Conservation (phyloP, 2,797 vertebrate species). For the Epinephelus malabaricus region DNA sequence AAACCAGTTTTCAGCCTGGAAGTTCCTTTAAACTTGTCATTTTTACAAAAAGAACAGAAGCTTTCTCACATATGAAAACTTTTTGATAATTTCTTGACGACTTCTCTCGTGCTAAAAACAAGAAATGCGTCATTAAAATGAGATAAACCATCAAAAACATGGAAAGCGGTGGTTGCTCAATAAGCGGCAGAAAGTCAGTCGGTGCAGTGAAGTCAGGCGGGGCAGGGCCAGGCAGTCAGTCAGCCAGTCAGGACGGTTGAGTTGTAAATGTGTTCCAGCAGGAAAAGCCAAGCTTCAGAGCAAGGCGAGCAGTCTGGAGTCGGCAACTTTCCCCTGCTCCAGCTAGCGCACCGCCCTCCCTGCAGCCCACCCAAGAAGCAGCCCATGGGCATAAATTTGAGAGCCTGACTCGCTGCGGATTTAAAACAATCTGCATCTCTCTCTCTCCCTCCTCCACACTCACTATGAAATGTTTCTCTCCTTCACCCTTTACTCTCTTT, state of each 20-base stretch:
- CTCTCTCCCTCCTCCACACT: slow-evolving; percentile 66
- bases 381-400: slow-evolving; percentile 95
- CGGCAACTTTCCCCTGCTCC: slow-evolving; percentile 85
- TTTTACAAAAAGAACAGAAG: too few species aligned
- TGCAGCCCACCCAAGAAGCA: slow-evolving; percentile 97
- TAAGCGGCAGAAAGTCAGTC: slow-evolving; percentile 41
- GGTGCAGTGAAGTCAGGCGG: slow-evolving; percentile 57
- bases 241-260: slow-evolving; percentile 77
- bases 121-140: slow-evolving; percentile 23
- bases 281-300: slow-evolving; percentile 83
- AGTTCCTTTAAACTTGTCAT: slow-evolving; percentile 2
- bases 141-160: slow-evolving; percentile 20
- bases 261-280: slow-evolving; percentile 87
- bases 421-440: slow-evolving; percentile 89
- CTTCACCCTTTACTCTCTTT: slow-evolving; percentile 67
- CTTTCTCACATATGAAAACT: slow-evolving; percentile 3
- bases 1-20: slow-evolving; percentile 26
- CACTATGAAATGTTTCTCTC: slow-evolving; percentile 70
- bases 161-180: slow-evolving; percentile 51
- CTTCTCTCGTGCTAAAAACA: neutral
- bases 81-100: too few species aligned
- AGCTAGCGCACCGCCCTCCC: slow-evolving; percentile 81
- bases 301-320: slow-evolving; percentile 84
- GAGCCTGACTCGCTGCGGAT: slow-evolving; percentile 89
- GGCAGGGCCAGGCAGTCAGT: slow-evolving; percentile 67